Percentiles rank a stretch among this genome's conserved stretches.
phyloP scores from a whole-genome alignment of 2,797 vertebrate genomes.

The Tokudaia tokunoshimensis region DNA sequence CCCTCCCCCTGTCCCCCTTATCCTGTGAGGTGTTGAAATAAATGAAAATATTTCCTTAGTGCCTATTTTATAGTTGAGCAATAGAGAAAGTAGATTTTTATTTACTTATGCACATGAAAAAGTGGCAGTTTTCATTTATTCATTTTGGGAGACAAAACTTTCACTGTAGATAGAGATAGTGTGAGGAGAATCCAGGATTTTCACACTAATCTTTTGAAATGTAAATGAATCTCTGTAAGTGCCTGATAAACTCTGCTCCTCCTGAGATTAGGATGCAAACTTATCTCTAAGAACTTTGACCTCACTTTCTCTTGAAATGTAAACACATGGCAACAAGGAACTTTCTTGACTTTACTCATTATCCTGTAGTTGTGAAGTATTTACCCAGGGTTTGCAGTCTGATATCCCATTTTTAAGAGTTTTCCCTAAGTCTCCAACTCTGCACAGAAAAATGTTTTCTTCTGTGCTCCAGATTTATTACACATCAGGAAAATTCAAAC shows the following conservation, averaged over 20 bases:
- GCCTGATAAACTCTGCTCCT: not conserved
- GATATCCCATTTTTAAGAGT: not conserved
- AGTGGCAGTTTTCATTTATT: not conserved
- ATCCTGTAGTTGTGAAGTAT: not conserved
- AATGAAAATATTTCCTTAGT: not conserved
- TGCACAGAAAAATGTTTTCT: not conserved
- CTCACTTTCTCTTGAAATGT: constrained; percentile 39
- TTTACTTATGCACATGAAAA: not conserved
- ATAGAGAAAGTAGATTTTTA: not conserved
- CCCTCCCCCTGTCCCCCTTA: not conserved
- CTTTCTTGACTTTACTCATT: not conserved
- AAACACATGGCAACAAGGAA: not conserved
- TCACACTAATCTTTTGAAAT: not conserved
- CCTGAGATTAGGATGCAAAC: not conserved
- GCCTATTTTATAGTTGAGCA: not conserved
- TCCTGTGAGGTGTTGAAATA: not conserved
- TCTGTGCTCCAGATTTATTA: not conserved
- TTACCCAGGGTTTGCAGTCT: not conserved
- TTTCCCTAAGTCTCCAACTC: not conserved
- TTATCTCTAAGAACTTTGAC: not conserved
- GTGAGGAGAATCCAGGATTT: not conserved
- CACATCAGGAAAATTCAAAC: constrained; percentile 1
- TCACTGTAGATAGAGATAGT: not conserved
- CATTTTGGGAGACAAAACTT: not conserved
- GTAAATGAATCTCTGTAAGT: not conserved